Evolutionary conservation across 2,113 vertebrate genomes (phyloP).

Genomic region (Chamaea fasciata): DNA sequence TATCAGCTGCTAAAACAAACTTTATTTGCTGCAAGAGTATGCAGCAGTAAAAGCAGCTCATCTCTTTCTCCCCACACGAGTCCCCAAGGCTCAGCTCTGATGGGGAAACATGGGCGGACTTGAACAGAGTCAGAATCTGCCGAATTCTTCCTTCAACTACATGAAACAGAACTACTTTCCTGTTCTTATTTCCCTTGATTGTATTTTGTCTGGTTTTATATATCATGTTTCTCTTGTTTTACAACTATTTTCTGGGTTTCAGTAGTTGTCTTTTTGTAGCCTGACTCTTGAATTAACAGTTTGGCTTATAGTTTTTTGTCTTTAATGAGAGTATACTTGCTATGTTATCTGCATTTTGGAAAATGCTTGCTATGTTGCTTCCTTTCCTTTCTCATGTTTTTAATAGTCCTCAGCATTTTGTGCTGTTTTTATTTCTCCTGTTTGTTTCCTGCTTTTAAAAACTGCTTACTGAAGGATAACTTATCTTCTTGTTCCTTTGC

Average conservation of each 20-base stretch:
- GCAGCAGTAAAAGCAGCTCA: neutral
- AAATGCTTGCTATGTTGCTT: neutral
- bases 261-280: neutral
- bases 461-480: neutral
- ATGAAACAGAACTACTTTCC: neutral
- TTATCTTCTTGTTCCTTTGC: neutral
- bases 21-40: neutral
- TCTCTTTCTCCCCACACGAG: accelerated
- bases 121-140: neutral
- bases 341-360: neutral
- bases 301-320: neutral
- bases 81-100: neutral
- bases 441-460: neutral
- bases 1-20: neutral
- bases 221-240: neutral
- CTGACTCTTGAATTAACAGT: neutral
- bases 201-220: neutral
- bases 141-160: neutral
- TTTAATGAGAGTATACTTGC: neutral
- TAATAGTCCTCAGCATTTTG: neutral
- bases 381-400: neutral
- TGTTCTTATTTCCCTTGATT: neutral
- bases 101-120: neutral
- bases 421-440: neutral
- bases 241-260: neutral